Evolutionary conservation across 2,113 vertebrate species (phyloP).

Genomic region (Actinemys pallida): DNA sequence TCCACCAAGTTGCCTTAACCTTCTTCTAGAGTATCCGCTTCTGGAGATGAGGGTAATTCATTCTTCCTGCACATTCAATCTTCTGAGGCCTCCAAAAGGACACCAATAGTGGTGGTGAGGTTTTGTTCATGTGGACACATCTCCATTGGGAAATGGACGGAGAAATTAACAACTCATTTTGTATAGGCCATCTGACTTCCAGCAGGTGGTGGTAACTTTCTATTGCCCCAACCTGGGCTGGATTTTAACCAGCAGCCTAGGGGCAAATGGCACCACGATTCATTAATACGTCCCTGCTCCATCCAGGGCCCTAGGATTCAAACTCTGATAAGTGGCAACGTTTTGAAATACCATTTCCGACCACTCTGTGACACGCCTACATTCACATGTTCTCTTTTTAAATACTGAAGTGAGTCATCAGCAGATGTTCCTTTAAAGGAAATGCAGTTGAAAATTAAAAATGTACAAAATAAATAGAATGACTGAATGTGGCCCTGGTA

Average conservation of each 20-base stretch:
- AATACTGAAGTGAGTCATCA: not conserved
- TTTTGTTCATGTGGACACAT: not conserved
- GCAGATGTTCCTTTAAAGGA: not conserved
- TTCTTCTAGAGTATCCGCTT: not conserved
- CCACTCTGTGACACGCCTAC: not conserved
- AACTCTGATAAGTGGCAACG: not conserved
- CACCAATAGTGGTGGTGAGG: not conserved
- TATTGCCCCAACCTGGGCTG: not conserved
- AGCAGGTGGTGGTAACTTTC: not conserved
- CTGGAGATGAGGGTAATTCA: not conserved
- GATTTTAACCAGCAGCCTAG: not conserved
- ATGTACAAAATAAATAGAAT: not conserved
- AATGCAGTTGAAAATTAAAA: not conserved
- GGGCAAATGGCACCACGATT: not conserved
- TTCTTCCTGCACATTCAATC: not conserved
- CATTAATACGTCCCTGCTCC: not conserved
- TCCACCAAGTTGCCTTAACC: not conserved
- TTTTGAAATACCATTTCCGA: not conserved
- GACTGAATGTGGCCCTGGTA: not conserved
- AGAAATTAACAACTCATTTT: not conserved
- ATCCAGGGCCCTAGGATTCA: not conserved
- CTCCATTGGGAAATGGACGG: not conserved
- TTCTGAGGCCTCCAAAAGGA: not conserved
- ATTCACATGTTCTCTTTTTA: not conserved
- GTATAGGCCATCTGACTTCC: not conserved